Conservation (phyloP, 2,888 invertebrate genomes). For the Lithophane socia region DNA sequence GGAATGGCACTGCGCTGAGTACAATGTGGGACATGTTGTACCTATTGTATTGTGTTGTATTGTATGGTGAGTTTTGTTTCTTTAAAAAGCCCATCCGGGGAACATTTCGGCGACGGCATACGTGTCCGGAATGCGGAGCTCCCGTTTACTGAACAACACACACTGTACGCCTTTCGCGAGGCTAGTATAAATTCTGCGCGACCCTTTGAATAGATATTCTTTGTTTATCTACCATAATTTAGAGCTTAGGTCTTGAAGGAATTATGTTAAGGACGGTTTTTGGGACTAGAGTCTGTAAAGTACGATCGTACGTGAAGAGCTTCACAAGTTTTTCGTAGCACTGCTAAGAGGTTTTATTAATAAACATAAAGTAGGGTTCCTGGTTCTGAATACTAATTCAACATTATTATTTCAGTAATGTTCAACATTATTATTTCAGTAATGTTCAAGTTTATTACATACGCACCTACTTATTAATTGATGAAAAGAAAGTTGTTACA, state of each 20-base stretch:
- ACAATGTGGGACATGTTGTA: slow-evolving; percentile 54
- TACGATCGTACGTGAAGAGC: slow-evolving; percentile 22
- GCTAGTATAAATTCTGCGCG: slow-evolving; percentile 59
- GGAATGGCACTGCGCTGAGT: slow-evolving; percentile 36
- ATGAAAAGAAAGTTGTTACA: not conserved
- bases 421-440: not conserved
- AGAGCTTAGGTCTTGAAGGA: slow-evolving; percentile 57
- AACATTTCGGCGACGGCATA: slow-evolving; percentile 77
- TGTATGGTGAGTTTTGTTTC: slow-evolving; percentile 77
- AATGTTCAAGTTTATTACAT: not conserved
- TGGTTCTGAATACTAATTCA: slow-evolving; percentile 1
- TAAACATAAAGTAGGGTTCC: not conserved
- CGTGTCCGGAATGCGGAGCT: slow-evolving; percentile 75
- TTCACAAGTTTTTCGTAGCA: not conserved
- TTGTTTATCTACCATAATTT: slow-evolving; percentile 64
- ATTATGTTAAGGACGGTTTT: slow-evolving; percentile 31
- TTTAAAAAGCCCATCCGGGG: slow-evolving; percentile 76
- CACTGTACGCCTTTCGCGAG: slow-evolving; percentile 48
- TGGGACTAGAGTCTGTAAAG: slow-evolving; percentile 25
- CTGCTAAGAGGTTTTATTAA: slow-evolving; percentile 21
- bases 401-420: not conserved
- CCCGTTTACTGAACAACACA: slow-evolving; percentile 46
- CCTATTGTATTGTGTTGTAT: slow-evolving; percentile 61
- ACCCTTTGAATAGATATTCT: slow-evolving; percentile 66
- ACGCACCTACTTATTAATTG: not conserved